Base-by-base conservation (phyloP, 2,888 invertebrate species). In the Cataglyphis livida region DNA sequence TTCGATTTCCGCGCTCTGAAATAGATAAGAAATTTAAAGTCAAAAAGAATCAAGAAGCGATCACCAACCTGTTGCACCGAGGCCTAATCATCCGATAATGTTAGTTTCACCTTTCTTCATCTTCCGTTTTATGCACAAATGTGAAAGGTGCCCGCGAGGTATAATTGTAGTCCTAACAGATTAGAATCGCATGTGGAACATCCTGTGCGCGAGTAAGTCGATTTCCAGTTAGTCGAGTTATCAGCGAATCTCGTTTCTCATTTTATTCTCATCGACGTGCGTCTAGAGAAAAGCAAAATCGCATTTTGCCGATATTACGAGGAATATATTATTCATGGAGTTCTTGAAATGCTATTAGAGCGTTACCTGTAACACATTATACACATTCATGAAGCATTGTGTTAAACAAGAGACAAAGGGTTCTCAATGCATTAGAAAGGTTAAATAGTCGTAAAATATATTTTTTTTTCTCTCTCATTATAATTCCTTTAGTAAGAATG, bases 81-180 rank as follows among this genome's bases (percentile, higher is more conserved):
- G 2, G 25, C 5, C 21, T 54, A 59, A 61, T 35, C 73, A 12
- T 38, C 59, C 18, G 71, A 57, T 41, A 70, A 78, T 70, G 71
- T 71, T 41, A 79, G 54, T 79, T 79, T 79, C 78, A 79, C 78
- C 71, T 79, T 79, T 79, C 78, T 79, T 79, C 78, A 48, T 59
- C 35, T 79, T 59, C 57, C 73, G 57, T 73, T 79, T 71, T 73
- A 70, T 66, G 71, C 21, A 28, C 32, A 59, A 25, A 79, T 59
- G 78, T 73, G 78, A 79, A 73, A 79, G 59, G 74, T 44, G 59
- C 78, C 78, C 59, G 74, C 74, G 32, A 48, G 78, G 32, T 44
- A 78, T 71, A 78, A 79, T 73, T 32, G 74, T 79, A 79, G 70
- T 79, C 73, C 35, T 78, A 10, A 21, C 38, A 35, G 44, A 71